Base-by-base conservation (phyloP, 2,888 invertebrate species). In the Pherbina coryleti region DNA sequence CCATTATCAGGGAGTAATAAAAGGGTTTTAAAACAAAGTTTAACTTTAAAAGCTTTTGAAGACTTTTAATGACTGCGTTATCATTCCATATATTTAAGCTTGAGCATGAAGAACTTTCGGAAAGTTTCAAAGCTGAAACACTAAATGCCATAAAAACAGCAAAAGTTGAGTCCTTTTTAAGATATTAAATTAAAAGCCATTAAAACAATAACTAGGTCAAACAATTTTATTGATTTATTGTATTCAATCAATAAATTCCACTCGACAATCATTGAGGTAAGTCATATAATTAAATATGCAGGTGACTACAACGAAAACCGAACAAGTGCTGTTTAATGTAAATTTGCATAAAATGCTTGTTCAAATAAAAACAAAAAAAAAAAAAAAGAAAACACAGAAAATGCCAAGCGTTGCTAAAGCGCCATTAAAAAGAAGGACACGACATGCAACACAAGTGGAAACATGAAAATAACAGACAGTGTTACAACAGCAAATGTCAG, bases 401-500 rank as follows among this genome's bases (percentile, higher is more conserved):
- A 14, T 60, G 17, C 25, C 19, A 22, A 49, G 69, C 44, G 44
- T 22, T 44, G 44, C n/a, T 22, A 17, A 17, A 64, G 31, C n/a
- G 5, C 19, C 5, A 31, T 14, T 49, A 69, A 69, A 49, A 22
- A 17, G 37, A 67, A 57, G 75, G 67, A 31, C 75, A 75, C 37
- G 55, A 64, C 74, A 74, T 74, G 64, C 74, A 51, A 44, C 64
- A 74, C 64, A 74, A 66, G 74, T 67, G 34, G 34, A 57, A 55
- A 62, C 73, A 75, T 67, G 66, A 44, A 51, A 28, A 67, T 22
- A 75, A 67, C 75, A 62, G 73, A 73, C 66, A 53, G 49, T 17
- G 44, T 25, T 17, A 64, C 73, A 74, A 74, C 19, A 53, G 64
- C 51, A 53, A 51, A 31, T 31, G 74, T 64, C 64, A 66, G 22